Evolutionary conservation across 2,888 invertebrate genomes (phyloP).

Genomic region (Troglohyphantes excavatus): DNA sequence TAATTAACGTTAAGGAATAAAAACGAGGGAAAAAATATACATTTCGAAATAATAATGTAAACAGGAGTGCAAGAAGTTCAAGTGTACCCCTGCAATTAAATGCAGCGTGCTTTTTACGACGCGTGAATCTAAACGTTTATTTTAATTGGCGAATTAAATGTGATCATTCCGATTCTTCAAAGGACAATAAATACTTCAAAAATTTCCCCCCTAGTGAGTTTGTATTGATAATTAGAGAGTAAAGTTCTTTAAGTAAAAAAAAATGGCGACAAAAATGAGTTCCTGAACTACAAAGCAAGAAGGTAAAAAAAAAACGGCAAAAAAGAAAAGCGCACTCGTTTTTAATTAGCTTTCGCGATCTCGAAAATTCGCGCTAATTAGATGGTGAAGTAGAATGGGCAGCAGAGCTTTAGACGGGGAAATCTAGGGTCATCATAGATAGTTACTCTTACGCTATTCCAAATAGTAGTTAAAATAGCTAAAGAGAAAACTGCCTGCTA

Average conservation of each 20-base stretch:
- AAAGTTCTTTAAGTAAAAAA: constrained; percentile 15
- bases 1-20: not conserved
- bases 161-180: constrained; percentile 25
- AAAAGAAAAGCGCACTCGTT: constrained; percentile 17
- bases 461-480: constrained; percentile 55
- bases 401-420: not conserved
- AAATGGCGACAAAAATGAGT: constrained; percentile 42
- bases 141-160: constrained; percentile 40
- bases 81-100: not conserved
- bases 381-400: constrained; percentile 28
- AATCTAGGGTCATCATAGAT: constrained; percentile 25
- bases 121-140: constrained; percentile 6
- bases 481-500: constrained; percentile 19
- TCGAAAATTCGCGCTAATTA: constrained; percentile 53
- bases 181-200: constrained; percentile 41
- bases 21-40: not conserved
- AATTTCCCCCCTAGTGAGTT: constrained; percentile 19
- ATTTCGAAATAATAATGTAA: not conserved
- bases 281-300: not conserved
- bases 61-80: not conserved
- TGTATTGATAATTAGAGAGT: constrained; percentile 35
- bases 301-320: not conserved
- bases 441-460: not conserved
- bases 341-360: constrained; percentile 34
- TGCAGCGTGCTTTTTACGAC: not conserved